Base-by-base conservation (phyloP, 2,888 invertebrate species). In the Cantharis lateralis region DNA sequence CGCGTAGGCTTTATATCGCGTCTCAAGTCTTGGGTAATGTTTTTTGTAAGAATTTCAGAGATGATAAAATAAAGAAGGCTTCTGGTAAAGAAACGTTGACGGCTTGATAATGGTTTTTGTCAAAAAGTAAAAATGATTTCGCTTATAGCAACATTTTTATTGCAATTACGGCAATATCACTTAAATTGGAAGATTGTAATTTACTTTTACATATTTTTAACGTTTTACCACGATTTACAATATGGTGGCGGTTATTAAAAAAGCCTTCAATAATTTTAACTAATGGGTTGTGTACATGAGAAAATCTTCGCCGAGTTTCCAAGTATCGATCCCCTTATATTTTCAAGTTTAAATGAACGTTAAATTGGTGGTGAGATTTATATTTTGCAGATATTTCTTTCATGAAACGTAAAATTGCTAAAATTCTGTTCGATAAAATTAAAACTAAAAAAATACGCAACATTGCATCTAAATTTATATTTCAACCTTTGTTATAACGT, bases 1-100 rank as follows among this genome's bases (percentile, higher is more conserved):
- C 80, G 75, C 77, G 79, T 71, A 76, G 79, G 76, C 73, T 79
- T 79, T 78, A 75, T 78, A 78, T 79, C 72, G 75, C 79, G 66
- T 75, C 78, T 68, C 74, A 73, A 72, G 76, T 70, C 78, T 71
- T 70, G 75, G 70, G 69, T 71, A 72, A 74, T 71, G 62, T 66
- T 77, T 74, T 79, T 79, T 79, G 71, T 76, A 74, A 78, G 78
- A 78, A 78, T 73, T 78, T 68, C 71, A 70, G 48, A 48, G 63
- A 78, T 78, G 70, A 28, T 73, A 68, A 75, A 78, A 78, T 71
- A 78, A 78, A 75, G 74, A 75, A 75, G 71, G 75, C 66, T 75
- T 61, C 63, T 20, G 26, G 70, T 76, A 71, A 70, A 73, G 68
- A 73, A 74, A 68, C 68, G 71, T 74, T 64, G 71, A 74, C 68